Base-by-base conservation (phyloP, 2,113 vertebrate genomes). In the Progne subis region DNA sequence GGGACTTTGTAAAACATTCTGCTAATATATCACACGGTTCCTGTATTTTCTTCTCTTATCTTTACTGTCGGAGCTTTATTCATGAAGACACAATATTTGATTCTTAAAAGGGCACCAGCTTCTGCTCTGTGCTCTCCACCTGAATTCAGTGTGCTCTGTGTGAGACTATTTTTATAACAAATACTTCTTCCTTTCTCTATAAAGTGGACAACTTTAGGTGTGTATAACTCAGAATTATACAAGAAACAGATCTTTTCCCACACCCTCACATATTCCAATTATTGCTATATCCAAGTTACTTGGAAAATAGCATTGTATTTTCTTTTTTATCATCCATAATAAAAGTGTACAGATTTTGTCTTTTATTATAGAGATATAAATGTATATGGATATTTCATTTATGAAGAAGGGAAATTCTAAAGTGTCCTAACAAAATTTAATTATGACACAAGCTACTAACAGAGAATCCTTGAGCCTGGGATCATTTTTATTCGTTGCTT, bases 1-100 rank as follows among this genome's bases (percentile, higher is more conserved):
- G 83, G 96, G 96, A 97, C 97, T 97, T 95, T 92, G 94, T 95
- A 96, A 97, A 97, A 98, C 96, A 90, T 96, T 96, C 97, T 94
- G 93, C 97, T 98, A 97, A 96, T 95, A 84, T 84, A 95, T 97
- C 96, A 94, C 97, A 90, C 85, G 77, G 86, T 85, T 88, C 60
- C 94, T 76, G 69, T 89, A 93, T 97, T 98, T 97, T 96, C 91
- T 94, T 95, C 95, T 82, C 95, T 97, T 98, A 96, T 98, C 96
- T 96, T 97, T 96, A 77, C 97, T 94, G 31, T 90, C 82, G 86
- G 91, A 93, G 91, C 79, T 94, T 95, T 97, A 96, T 95, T 97
- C 96, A 79, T 67, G 75, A 87, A 97, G 94, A 96, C 81, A 96
- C 88, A 93, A 91, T 95, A 95, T 97, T 97, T 95, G 79, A 95